Percentiles rank a stretch among this genome's conserved stretches.
phyloP scores from a whole-genome alignment of 2,888 invertebrate genomes.

The Lapara coniferarum region DNA sequence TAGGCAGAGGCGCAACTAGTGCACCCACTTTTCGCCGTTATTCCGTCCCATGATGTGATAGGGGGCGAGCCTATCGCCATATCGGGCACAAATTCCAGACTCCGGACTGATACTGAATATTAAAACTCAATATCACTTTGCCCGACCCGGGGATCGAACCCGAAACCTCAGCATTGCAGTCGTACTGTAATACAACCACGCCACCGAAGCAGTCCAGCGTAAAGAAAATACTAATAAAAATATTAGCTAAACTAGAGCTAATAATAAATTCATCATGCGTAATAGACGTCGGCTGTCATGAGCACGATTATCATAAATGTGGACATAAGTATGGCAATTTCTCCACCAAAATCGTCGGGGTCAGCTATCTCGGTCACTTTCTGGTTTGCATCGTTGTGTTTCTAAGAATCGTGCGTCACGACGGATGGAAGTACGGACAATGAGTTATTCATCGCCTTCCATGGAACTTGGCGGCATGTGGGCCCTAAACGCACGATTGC shows the following conservation, averaged over 20 bases:
- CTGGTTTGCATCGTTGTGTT: conserved; percentile 64
- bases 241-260: neutral
- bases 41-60: no score
- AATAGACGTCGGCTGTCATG: conserved; percentile 1
- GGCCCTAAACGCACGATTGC: conserved; percentile 78
- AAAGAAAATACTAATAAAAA: conserved; percentile 8
- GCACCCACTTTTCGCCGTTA: no score
- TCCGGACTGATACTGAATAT: no score
- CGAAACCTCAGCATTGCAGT: no score
- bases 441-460: conserved; percentile 83
- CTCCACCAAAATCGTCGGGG: conserved; percentile 63
- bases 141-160: no score
- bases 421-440: conserved; percentile 78
- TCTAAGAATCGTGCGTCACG: conserved; percentile 80
- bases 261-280: conserved; percentile 18
- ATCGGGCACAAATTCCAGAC: no score
- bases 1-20: no score
- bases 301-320: conserved; percentile 14
- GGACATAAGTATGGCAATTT: conserved; percentile 37
- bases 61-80: no score
- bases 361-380: conserved; percentile 76
- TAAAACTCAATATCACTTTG: no score
- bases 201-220: no score
- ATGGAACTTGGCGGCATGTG: conserved; percentile 77
- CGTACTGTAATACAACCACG: no score